These are phyloP conservation scores for Ectropis grisescens DNA, from an alignment of 1,140 invertebrate species.

Conservation along the genomic window DNA sequence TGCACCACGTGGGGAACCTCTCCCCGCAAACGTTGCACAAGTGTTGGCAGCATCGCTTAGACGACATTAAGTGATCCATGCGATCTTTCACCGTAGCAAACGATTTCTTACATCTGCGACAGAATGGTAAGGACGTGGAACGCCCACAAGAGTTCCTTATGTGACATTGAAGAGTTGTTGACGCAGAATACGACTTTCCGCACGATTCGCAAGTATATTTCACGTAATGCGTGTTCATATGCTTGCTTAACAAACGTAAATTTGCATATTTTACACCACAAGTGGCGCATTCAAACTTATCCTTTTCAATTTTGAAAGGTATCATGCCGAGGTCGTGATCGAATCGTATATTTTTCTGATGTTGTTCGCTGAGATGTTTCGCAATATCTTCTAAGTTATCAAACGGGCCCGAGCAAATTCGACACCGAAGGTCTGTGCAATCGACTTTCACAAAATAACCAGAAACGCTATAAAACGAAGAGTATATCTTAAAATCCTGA, in stretches of 20 bases:
- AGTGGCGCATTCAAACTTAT: constrained; percentile 14
- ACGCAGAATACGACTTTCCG: constrained; percentile 18
- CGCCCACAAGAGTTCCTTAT: constrained; percentile 5
- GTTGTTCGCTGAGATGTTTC: constrained; percentile 13
- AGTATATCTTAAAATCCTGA: constrained; percentile 12
- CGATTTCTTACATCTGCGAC: constrained; percentile 20
- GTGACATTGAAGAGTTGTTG: constrained; percentile 9
- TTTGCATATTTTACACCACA: constrained; percentile 16
- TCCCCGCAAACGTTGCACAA: constrained; percentile 19
- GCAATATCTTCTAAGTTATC: constrained; percentile 10
- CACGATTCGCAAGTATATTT: constrained; percentile 24
- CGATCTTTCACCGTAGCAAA: constrained; percentile 24
- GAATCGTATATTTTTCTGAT: constrained; percentile 10
- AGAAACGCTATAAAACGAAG: constrained; percentile 14
- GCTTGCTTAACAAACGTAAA: constrained; percentile 14
- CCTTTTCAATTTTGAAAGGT: constrained; percentile 15
- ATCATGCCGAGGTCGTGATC: constrained; percentile 15
- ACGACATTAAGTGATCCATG: constrained; percentile 18
- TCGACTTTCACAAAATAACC: constrained; percentile 25
- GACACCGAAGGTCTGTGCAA: constrained; percentile 20
- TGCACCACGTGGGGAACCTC: constrained; percentile 21
- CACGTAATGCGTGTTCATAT: constrained; percentile 17
- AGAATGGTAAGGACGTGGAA: background rate
- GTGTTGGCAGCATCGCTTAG: constrained; percentile 25
- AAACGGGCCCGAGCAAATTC: constrained; percentile 10